These are phyloP conservation scores for Tribolium freemani DNA, from an alignment of 2,888 invertebrate species.

Conservation along the genomic window DNA sequence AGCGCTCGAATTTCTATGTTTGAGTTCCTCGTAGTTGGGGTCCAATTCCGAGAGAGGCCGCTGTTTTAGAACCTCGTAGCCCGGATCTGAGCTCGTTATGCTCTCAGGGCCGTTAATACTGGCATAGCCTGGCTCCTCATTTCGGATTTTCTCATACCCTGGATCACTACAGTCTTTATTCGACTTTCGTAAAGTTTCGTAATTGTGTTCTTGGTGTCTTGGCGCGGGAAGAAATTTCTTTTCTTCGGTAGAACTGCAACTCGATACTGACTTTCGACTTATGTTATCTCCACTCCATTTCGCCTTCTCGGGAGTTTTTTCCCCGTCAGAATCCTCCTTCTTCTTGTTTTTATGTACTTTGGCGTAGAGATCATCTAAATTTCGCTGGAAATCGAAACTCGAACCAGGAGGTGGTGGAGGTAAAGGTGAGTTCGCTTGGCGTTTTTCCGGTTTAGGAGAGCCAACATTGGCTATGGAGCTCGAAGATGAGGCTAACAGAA, in stretches of 20 bases:
- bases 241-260: constrained; percentile 31
- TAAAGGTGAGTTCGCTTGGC: constrained; percentile 90
- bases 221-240: constrained; percentile 1
- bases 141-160: constrained; percentile 63
- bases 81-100: constrained; percentile 75
- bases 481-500: constrained; percentile 76
- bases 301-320: constrained; percentile 43
- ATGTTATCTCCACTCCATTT: constrained; percentile 41
- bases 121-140: constrained; percentile 63
- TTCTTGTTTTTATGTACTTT: constrained; percentile 81
- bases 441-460: constrained; percentile 90
- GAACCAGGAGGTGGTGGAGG: constrained; percentile 79
- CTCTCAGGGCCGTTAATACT: constrained; percentile 73
- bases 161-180: constrained; percentile 56
- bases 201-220: constrained; percentile 69
- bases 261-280: constrained; percentile 35
- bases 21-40: constrained; percentile 85
- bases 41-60: constrained; percentile 71
- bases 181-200: constrained; percentile 74
- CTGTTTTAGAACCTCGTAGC: constrained; percentile 79
- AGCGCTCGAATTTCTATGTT: constrained; percentile 68
- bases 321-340: constrained; percentile 48
- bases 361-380: constrained; percentile 91
- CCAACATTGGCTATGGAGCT: constrained; percentile 75
- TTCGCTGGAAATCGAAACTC: constrained; percentile 68